These are phyloP conservation scores for Plodia interpunctella DNA, from an alignment of 1,140 invertebrate species.

Conservation along the genomic window DNA sequence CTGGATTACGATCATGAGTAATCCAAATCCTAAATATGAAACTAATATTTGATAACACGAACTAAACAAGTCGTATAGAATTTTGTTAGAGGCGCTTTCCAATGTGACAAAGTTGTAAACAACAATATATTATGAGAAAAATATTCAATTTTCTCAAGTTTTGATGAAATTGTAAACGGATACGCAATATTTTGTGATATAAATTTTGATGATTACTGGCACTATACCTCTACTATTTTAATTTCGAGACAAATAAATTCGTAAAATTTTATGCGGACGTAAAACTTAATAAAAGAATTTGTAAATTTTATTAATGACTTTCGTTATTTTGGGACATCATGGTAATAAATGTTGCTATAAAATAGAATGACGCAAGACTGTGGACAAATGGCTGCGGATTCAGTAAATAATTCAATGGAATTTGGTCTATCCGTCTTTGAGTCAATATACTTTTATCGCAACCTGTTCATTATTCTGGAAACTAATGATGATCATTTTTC, in stretches of 20 bases:
- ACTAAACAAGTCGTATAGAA: not conserved
- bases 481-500: too few relatives aligned
- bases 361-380: constrained; percentile 23
- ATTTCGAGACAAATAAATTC: not conserved
- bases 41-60: too few relatives aligned
- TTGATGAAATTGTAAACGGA: not conserved
- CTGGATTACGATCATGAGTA: too few relatives aligned
- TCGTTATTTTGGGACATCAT: constrained; percentile 21
- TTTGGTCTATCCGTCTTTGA: not conserved
- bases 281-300: constrained; percentile 5
- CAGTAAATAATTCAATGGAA: constrained; percentile 8
- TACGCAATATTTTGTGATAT: too few relatives aligned
- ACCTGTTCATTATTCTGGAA: not conserved
- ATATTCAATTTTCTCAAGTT: not conserved
- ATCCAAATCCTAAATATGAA: too few relatives aligned
- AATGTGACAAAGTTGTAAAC: not conserved
- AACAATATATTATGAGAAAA: not conserved
- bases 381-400: not conserved
- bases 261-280: not conserved
- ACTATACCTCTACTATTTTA: too few relatives aligned
- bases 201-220: too few relatives aligned
- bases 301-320: constrained; percentile 18
- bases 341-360: constrained; percentile 28
- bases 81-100: not conserved
- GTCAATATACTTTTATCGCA: not conserved